Evolutionary conservation across 2,113 vertebrate species (phyloP), one percentile per base, ranked within the genome.

Genomic region (Platysternon megacephalum): DNA sequence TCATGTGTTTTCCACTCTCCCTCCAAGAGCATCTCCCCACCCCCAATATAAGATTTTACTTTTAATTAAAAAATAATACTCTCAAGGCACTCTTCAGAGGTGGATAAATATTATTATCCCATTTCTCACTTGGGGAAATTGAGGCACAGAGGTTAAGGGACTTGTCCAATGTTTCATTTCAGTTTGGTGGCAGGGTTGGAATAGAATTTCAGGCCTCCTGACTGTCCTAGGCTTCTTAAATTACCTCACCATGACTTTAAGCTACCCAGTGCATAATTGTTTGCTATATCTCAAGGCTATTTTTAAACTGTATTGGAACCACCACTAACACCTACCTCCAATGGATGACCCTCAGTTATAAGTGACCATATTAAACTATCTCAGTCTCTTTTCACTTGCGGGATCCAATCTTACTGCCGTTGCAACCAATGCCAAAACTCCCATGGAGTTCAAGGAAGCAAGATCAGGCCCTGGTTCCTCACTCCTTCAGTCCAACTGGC

Each of bases 61-160:
- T 68, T 7, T 32, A 86, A 86, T 49, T 86, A 68, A 90, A 90
- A 58, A 29, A 78, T 28, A 78, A 44, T 48, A 56, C 14, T 79
- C 9, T 79, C 48, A 68, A 84, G 79, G 29, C 65, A 21, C 65
- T 39, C 17, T 68, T 68, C 32, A n/a, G 19, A 72, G 65, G 10
- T n/a, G 65, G 65, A 72, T 39, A 72, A 72, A 79, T 46, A 48
- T 48, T 79, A 72, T 79, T 79, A 49, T 49, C 78, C 16, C 14
- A 7, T 89, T 96, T 94, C 91, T 89, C 11, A 24, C 35, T 52
- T 44, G 61, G 80, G 61, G 78, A 90, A 84, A 79, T 32, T 76
- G 84, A 91, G 42, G 29, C 58, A 86, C 42, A 52, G 51, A 49
- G 55, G 13, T 53, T 91, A 80, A 86, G 72, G 82, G 86, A 19